Evolutionary conservation across 2,888 invertebrate genomes (phyloP), one percentile per base, ranked within the genome.

Genomic region (Rhagium mordax): DNA sequence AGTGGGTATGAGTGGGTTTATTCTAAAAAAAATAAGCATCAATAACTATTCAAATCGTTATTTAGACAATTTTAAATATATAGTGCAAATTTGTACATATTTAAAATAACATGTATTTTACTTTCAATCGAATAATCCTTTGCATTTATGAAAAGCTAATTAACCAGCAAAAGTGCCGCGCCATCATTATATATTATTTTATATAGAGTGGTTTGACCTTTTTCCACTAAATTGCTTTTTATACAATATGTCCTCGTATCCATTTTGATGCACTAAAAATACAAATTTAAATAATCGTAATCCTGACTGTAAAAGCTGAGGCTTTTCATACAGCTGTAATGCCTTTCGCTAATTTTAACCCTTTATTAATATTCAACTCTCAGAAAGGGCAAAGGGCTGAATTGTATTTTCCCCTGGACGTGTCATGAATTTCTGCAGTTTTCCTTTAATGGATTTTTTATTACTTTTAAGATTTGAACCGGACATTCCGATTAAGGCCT

Each of bases 381-480:
- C 57, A 20, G 57, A 41, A 15, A 18, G 47, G 57, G 33, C 55
- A 57, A 55, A 55, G 24, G 51, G 18, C 47, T 51, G 55, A 47
- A 27, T 53, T 65, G 33, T 65, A 65, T 57, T 55, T 67, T 57
- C 24, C n/a, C 55, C 24, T 24, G 18, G 18, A 55, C 57, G 55
- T 67, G 67, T 47, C 57, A n/a, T 41, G 65, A 33, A 57, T 67
- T 67, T 21, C 41, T 67, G 21, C 16, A 55, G 47, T 21, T 67
- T 67, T 55, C 24, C 53, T 13, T 57, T 67, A 57, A 65, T 65
- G 67, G 57, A 20, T 67, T 65, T 67, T 67, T 67, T 65, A 65
- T 65, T 65, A 51, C 53, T 18, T 33, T 65, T 65, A 65, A 55
- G 33, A 53, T 55, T n/a, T 65, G 53, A 53, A 65, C 53, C 20